Conservation (phyloP, 2,113 vertebrate species). For the Scalopus aquaticus region DNA sequence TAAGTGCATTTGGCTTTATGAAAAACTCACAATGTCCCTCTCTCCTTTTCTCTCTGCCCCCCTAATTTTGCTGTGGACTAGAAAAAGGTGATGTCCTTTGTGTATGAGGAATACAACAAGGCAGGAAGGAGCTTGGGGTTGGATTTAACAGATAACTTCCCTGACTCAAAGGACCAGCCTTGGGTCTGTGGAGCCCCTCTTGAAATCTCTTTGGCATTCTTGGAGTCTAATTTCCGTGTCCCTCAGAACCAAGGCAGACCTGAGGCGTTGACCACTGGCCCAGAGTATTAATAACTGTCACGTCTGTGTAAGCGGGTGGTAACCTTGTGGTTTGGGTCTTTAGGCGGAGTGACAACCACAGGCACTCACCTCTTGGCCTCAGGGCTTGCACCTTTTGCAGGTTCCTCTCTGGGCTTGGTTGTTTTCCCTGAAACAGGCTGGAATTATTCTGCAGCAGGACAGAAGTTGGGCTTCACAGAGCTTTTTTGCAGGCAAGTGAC, state of each 20-base stretch:
- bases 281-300: not conserved
- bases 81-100: not conserved
- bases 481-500: not conserved
- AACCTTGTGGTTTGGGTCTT: not conserved
- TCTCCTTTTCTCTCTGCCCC: not conserved
- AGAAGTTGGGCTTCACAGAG: not conserved
- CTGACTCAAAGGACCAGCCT: not conserved
- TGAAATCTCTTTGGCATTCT: not conserved
- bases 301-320: not conserved
- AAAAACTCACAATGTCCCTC: not conserved
- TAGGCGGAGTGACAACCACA: not conserved
- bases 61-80: not conserved
- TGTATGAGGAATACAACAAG: not conserved
- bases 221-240: conserved; percentile 1
- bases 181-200: not conserved
- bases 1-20: not conserved
- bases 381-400: not conserved
- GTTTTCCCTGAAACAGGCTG: conserved; percentile 35
- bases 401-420: not conserved
- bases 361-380: not conserved
- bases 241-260: not conserved
- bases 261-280: not conserved
- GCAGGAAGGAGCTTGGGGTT: not conserved
- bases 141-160: not conserved
- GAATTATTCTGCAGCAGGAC: conserved; percentile 10